Evolutionary conservation across 2,113 vertebrate genomes (phyloP), one percentile per base, ranked within the genome.

Genomic region (Noturus placidus): DNA sequence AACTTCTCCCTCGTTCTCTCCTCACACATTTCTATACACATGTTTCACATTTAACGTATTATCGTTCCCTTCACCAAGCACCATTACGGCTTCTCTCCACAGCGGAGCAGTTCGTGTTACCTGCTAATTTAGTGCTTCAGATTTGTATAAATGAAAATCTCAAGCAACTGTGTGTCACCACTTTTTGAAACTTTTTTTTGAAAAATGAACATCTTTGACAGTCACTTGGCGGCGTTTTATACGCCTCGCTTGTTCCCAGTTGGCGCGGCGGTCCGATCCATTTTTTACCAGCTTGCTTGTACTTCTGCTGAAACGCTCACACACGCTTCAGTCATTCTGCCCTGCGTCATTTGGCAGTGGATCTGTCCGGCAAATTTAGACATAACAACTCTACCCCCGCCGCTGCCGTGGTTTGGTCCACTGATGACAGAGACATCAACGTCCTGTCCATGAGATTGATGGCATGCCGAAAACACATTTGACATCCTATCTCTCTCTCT

Each of bases 331-430:
- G 63, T 87, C 79, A 22, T 19, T 50, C 33, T 65, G 35, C 80
- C 57, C 84, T 83, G 69, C 59, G 67, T 82, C 76, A 87, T 86
- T 88, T 88, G 85, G 88, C 88, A 83, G 57, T 89, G 84, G 72
- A 89, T 90, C 86, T 87, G 86, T 87, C 89, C 80, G 50, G 85
- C 30, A 65, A 11, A 88, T 88, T 85, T 74, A 90, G 81, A 89
- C 88, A 89, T 91, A 88, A 89, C 88, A 89, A 89, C 74, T 74
- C 86, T 35, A 57, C 82, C 81, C 70, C 88, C 84, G n/a, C 50
- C 85, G 15, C 59, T 77, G 85, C 84, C 42, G 50, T 77, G 70
- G 84, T 57, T 78, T 27, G 61, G 83, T 85, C 46, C 82, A 9
- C 63, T 63, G 86, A 88, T 82, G 91, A 91, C 89, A 83, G 88